Percentiles rank a stretch among this genome's conserved stretches.
Conservation (phyloP, 1,140 invertebrate genomes). For the Drosophila paulistorum region DNA sequence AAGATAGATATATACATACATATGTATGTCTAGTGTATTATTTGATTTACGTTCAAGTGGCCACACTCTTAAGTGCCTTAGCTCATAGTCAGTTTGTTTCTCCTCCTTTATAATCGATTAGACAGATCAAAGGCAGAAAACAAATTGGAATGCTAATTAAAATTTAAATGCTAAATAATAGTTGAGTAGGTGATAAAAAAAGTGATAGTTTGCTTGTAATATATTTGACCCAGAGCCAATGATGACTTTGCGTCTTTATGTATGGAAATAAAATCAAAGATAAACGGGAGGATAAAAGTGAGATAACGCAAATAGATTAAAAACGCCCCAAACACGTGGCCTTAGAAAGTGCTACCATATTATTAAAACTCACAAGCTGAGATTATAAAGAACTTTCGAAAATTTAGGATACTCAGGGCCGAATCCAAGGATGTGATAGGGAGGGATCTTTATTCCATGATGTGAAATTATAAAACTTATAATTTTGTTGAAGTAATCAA, state of each 20-base stretch:
- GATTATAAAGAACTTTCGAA: no score
- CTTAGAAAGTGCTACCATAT: no score
- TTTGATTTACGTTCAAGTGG: slow-evolving; percentile 42
- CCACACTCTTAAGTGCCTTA: slow-evolving; percentile 33
- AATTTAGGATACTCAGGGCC: no score
- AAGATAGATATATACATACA: neutral
- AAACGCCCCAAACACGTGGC: no score
- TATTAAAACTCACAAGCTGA: no score
- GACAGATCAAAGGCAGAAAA: slow-evolving; percentile 47
- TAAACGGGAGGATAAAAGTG: neutral
- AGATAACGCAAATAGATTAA: no score
- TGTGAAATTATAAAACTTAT: no score
- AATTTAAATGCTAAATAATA: slow-evolving; percentile 56
- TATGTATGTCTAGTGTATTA: slow-evolving; percentile 17
- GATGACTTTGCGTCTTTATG: neutral
- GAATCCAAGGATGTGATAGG: no score
- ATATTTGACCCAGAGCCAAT: slow-evolving; percentile 22
- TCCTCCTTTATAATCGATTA: slow-evolving; percentile 39
- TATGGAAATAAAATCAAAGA: neutral
- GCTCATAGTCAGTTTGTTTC: slow-evolving; percentile 13
- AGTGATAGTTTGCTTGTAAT: slow-evolving; percentile 40
- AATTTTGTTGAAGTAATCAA: no score
- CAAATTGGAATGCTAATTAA: slow-evolving; percentile 63
- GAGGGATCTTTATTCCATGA: no score
- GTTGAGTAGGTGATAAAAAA: slow-evolving; percentile 37